Evolutionary conservation across 1,140 invertebrate genomes (phyloP).

Genomic region (Calliphora vicina): DNA sequence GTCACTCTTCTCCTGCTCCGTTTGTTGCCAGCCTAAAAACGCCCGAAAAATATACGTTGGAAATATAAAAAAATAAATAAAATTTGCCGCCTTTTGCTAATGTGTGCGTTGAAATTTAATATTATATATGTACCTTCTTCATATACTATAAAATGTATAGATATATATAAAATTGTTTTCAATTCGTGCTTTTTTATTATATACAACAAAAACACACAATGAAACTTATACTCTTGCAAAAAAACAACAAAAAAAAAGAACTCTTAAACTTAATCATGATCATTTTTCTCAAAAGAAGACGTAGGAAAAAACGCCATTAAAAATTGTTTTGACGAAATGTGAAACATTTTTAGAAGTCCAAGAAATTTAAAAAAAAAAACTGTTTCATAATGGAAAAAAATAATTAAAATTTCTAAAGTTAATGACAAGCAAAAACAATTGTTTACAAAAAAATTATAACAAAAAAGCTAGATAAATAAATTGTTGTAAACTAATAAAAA

Average conservation of each 20-base stretch:
- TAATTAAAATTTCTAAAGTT: not conserved
- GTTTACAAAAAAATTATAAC: not conserved
- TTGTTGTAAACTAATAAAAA: constrained; percentile 11
- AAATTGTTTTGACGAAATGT: too few relatives aligned
- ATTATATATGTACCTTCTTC: constrained; percentile 31
- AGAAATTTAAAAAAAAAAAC: not conserved
- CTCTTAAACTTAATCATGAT: not conserved
- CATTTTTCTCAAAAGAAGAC: not conserved
- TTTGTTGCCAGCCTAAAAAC: not conserved
- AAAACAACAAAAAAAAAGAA: not conserved
- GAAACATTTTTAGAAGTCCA: too few relatives aligned
- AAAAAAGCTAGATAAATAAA: constrained; percentile 19
- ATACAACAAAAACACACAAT: not conserved
- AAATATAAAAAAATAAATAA: constrained; percentile 4
- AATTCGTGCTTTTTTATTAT: not conserved
- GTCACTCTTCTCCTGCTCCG: not conserved
- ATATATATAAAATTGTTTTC: constrained; percentile 11
- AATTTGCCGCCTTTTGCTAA: constrained; percentile 37
- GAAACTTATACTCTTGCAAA: not conserved
- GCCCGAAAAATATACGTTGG: not conserved
- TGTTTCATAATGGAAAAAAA: not conserved
- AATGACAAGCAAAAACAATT: not conserved
- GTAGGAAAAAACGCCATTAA: constrained; percentile 4
- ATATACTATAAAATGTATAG: not conserved
- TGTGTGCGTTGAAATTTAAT: constrained; percentile 37